Evolutionary conservation across 37 sponge, comb jelly and placozoan species (phyloP), one percentile per base, ranked within the genome.

Genomic region (Hexactinellida sp.): DNA sequence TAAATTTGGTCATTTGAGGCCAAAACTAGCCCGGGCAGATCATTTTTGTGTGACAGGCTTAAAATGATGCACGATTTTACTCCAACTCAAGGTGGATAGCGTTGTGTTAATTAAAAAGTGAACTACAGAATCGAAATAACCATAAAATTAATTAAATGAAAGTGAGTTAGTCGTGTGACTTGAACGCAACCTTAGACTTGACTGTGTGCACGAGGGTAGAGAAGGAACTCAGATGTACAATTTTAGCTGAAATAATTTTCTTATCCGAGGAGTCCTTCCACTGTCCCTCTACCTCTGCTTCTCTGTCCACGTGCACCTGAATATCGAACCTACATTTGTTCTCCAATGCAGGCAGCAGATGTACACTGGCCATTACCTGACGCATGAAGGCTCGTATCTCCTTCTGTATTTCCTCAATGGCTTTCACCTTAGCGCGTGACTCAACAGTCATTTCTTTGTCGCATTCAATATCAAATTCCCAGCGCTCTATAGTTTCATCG

Each of bases 131-230:
- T 47, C 16, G 52, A 47, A 47, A 47, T 47, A 47, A 47, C 9
- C 9, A 16, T 47, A 16, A 47, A 47, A 9, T 19, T 47, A 47
- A 47, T 47, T 47, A 47, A 47, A 9, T 19, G 52, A 9, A 47
- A 19, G 52, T 63, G 34, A 28, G 25, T 23, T 63, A 63, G 30
- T 63, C 76, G 76, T 63, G 76, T n/a, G 76, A 63, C 34, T 63
- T 63, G 76, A 21, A 63, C 5, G 30, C 76, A 63, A 63, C 76
- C 5, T 63, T 7, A n/a, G 76, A 23, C 34, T 63, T 63, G 32
- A 63, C 76, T 21, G 76, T 63, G 76, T 63, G 76, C 34, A 63
- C 76, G 28, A 63, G 76, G 28, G 76, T 63, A 63, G 76, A 63
- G 76, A 63, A 63, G 5, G 76, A 63, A 63, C 34, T 63, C 34